phyloP scores from a whole-genome alignment of 2,888 invertebrate genomes.

The Nomada fucata region DNA sequence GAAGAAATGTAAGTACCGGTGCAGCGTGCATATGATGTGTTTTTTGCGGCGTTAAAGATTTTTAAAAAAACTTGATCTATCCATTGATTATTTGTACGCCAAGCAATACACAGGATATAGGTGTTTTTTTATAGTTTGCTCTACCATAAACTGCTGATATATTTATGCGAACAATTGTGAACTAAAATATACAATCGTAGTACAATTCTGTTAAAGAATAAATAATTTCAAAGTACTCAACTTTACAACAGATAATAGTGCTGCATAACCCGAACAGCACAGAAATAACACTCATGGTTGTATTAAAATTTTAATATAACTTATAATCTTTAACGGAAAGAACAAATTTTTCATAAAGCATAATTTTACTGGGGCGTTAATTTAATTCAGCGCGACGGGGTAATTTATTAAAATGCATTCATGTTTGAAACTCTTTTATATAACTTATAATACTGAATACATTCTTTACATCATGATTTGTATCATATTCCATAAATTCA shows the following conservation, averaged over 20 bases:
- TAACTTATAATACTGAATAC: slow-evolving; percentile 1
- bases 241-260: too few relatives aligned
- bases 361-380: not conserved
- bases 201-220: too few relatives aligned
- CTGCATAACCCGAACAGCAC: not conserved
- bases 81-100: slow-evolving; percentile 18
- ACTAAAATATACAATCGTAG: too few relatives aligned
- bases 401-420: slow-evolving; percentile 18
- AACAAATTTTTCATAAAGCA: slow-evolving; percentile 4
- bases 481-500: not conserved
- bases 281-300: not conserved
- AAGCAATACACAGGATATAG: slow-evolving; percentile 8
- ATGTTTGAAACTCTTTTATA: slow-evolving; percentile 15
- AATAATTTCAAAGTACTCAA: too few relatives aligned
- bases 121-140: not conserved
- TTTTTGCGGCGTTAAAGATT: slow-evolving; percentile 25
- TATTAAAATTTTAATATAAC: not conserved
- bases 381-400: not conserved
- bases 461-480: not conserved
- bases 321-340: not conserved
- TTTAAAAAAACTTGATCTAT: slow-evolving; percentile 18
- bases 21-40: slow-evolving; percentile 8
- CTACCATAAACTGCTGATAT: not conserved
- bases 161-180: too few relatives aligned
- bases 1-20: slow-evolving; percentile 59